These are phyloP conservation scores for Chymomyza fuscimana DNA, from an alignment of 2,888 invertebrate genomes.

Conservation along the genomic window DNA sequence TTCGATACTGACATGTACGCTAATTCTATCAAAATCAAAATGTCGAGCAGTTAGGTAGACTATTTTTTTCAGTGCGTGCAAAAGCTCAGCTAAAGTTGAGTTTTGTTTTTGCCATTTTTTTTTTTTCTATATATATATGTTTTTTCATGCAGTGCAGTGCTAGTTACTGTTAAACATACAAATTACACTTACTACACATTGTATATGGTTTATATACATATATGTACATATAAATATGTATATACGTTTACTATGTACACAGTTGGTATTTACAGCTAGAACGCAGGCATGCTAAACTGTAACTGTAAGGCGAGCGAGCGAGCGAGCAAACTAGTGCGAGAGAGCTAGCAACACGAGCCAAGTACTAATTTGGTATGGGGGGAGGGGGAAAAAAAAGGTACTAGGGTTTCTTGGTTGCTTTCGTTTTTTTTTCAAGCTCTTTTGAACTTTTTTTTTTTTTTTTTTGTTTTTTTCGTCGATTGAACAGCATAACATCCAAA, in stretches of 20 bases:
- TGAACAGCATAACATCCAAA: slow-evolving; percentile 80
- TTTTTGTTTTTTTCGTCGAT: slow-evolving; percentile 46
- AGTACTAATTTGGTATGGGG: slow-evolving; percentile 25
- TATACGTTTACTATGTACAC: too few relatives aligned
- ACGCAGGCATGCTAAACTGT: background rate
- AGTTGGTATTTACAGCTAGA: slow-evolving; percentile 1
- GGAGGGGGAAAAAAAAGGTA: slow-evolving; percentile 10
- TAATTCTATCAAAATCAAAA: slow-evolving; percentile 54
- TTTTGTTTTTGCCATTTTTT: background rate
- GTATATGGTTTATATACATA: too few relatives aligned
- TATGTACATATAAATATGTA: too few relatives aligned
- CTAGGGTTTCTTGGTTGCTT: slow-evolving; percentile 20
- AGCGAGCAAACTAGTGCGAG: slow-evolving; percentile 48
- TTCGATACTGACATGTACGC: slow-evolving; percentile 37
- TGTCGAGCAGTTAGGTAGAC: slow-evolving; percentile 20
- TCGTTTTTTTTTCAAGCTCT: slow-evolving; percentile 24
- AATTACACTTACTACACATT: slow-evolving; percentile 4
- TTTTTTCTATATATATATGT: slow-evolving; percentile 10
- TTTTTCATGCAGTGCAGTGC: slow-evolving; percentile 4
- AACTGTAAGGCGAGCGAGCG: slow-evolving; percentile 21
- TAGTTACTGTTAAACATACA: slow-evolving; percentile 25
- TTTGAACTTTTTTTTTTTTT: slow-evolving; percentile 15
- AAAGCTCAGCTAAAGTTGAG: slow-evolving; percentile 1
- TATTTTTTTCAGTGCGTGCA: background rate
- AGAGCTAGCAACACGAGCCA: slow-evolving; percentile 44